These are phyloP conservation scores for Cyclina sinensis DNA, from an alignment of 1,140 invertebrate genomes.

Conservation along the genomic window DNA sequence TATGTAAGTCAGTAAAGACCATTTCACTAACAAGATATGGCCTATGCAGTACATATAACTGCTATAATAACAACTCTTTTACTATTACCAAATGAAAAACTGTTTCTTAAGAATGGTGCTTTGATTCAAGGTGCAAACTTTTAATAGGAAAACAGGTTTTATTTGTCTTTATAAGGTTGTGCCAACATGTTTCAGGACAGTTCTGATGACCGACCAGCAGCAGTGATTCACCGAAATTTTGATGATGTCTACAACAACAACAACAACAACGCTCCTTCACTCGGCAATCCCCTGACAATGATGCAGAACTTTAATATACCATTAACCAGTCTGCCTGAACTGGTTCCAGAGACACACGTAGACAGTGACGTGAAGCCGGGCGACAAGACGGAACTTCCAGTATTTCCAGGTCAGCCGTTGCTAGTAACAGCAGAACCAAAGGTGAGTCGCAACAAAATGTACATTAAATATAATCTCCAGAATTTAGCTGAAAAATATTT, in stretches of 20 bases:
- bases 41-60: too few species aligned
- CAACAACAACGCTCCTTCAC: not conserved
- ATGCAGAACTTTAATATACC: constrained; percentile 61
- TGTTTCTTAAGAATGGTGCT: too few species aligned
- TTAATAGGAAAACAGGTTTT: too few species aligned
- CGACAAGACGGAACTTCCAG: not conserved
- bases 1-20: constrained; percentile 71
- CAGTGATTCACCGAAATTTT: constrained; percentile 64
- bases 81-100: too few species aligned
- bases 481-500: too few species aligned
- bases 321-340: constrained; percentile 42
- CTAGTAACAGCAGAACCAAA: not conserved
- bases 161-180: too few species aligned
- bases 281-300: constrained; percentile 44
- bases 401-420: constrained; percentile 32
- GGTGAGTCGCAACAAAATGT: too few species aligned
- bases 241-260: constrained; percentile 56
- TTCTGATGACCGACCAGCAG: constrained; percentile 39
- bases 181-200: constrained; percentile 24
- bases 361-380: not conserved
- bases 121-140: too few species aligned
- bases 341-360: not conserved
- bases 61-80: too few species aligned
- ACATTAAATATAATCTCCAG: too few species aligned
- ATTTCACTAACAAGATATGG: too few species aligned